Evolutionary conservation across 2,113 vertebrate species (phyloP), one percentile per base, ranked within the genome.

Genomic region (Dipodomys ordii): DNA sequence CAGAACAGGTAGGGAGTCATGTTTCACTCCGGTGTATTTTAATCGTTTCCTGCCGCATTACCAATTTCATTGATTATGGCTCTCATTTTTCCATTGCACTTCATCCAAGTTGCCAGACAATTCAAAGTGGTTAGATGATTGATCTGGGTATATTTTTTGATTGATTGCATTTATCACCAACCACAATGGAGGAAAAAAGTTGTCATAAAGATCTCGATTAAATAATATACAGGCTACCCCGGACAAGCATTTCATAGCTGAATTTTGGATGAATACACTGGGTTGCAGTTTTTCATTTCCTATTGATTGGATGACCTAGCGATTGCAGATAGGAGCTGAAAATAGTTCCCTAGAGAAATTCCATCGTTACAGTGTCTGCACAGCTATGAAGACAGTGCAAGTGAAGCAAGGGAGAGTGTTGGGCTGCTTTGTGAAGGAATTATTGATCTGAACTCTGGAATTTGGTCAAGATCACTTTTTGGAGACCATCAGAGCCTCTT

Each of bases 241-340:
- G 76, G 93, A 95, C 88, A 90, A 91, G 92, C 81, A 91, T 86
- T 95, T 96, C 83, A 89, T 69, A 96, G 97, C 87, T 97, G 96
- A 83, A 97, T 89, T 98, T 97, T 96, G 72, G 76, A 94, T 91
- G 97, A 97, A 96, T 96, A 78, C 82, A 86, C 83, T 91, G 94
- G 91, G 85, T 91, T 96, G 95, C 88, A 94, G 92, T 96, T 97
- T 98, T 98, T 97, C 94, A 96, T 95, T 96, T 97, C 28, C 0
- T 96, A 97, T 97, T 97, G 98, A 97, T 97, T 96, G 91, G n/a
- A 80, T n/a, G 94, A 95, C 83, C 94, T 96, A 73, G 96, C 30
- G 93, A 97, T 97, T 94, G 62, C 32, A 96, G 89, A 94, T 82
- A 93, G 90, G 91, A 87, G 30, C 90, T 95, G 96, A 57, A 35